Conservation (phyloP, 2,113 vertebrate species). For the Amazona vittata region DNA sequence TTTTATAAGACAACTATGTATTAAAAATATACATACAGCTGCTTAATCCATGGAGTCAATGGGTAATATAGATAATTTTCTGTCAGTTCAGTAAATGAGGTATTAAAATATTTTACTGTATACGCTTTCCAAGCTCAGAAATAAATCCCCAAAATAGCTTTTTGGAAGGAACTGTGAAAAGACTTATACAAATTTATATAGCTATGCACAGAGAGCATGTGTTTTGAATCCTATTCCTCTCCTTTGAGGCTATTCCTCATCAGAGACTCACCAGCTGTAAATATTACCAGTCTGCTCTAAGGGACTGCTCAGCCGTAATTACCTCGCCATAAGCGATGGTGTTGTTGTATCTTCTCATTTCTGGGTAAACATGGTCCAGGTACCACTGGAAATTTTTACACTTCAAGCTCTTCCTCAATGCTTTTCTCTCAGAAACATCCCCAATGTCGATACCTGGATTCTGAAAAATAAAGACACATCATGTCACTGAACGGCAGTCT, state of each 20-base stretch:
- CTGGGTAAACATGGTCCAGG: conserved; percentile 95
- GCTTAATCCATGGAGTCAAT: not conserved
- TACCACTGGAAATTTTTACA: conserved; percentile 98
- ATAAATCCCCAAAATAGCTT: not conserved
- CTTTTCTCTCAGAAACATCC: conserved; percentile 89
- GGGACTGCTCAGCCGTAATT: conserved; percentile 47
- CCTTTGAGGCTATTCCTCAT: not conserved
- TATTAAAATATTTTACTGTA: not conserved
- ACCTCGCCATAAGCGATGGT: conserved; percentile 95
- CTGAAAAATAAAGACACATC: conserved; percentile 70
- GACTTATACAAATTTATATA: not conserved
- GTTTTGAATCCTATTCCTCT: not conserved
- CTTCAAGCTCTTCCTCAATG: conserved; percentile 87
- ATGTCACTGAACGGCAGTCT: rapidly evolving
- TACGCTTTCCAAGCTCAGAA: not conserved
- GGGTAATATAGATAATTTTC: not conserved
- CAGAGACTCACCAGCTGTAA: not conserved
- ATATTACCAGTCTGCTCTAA: not conserved
- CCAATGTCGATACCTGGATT: conserved; percentile 97
- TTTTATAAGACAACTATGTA: not conserved
- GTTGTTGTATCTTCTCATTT: conserved; percentile 96
- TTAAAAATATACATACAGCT: conserved; percentile 2
- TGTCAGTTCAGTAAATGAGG: not conserved
- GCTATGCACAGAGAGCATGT: not conserved
- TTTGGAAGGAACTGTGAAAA: not conserved